Evolutionary conservation across 2,888 invertebrate species (phyloP).

Genomic region (Idaea biselata): DNA sequence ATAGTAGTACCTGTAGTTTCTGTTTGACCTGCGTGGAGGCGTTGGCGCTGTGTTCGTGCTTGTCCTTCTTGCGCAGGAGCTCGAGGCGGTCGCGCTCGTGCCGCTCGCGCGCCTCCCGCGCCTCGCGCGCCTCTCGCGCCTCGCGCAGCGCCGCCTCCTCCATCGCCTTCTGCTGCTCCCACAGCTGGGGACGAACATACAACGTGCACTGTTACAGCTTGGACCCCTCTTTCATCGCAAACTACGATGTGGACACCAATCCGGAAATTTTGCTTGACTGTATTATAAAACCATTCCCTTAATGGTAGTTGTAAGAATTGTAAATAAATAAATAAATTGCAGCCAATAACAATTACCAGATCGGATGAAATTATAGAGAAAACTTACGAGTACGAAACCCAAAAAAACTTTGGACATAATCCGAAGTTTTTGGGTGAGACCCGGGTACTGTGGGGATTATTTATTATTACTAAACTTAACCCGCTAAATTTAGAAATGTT

Average conservation of each 20-base stretch:
- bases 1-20: constrained; percentile 87
- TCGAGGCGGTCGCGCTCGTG: constrained; percentile 91
- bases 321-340: too few relatives aligned
- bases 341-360: too few relatives aligned
- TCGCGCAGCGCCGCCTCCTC: constrained; percentile 91
- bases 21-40: constrained; percentile 98
- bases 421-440: too few relatives aligned
- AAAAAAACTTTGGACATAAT: too few relatives aligned
- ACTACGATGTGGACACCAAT: constrained; percentile 18
- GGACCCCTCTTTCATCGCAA: constrained; percentile 22
- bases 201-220: constrained; percentile 23
- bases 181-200: constrained; percentile 90
- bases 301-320: too few relatives aligned
- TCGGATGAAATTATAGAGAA: too few relatives aligned
- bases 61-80: constrained; percentile 94
- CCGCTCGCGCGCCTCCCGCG: constrained; percentile 85
- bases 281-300: too few relatives aligned
- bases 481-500: not conserved
- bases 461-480: too few relatives aligned
- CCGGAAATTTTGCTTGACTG: too few relatives aligned
- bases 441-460: too few relatives aligned
- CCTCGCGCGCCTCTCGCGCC: constrained; percentile 87
- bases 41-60: constrained; percentile 96
- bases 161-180: constrained; percentile 93
- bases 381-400: too few relatives aligned